Percentiles rank a stretch among this genome's conserved stretches.
phyloP scores from a whole-genome alignment of 2,113 vertebrate species.

The Pagrus major region DNA sequence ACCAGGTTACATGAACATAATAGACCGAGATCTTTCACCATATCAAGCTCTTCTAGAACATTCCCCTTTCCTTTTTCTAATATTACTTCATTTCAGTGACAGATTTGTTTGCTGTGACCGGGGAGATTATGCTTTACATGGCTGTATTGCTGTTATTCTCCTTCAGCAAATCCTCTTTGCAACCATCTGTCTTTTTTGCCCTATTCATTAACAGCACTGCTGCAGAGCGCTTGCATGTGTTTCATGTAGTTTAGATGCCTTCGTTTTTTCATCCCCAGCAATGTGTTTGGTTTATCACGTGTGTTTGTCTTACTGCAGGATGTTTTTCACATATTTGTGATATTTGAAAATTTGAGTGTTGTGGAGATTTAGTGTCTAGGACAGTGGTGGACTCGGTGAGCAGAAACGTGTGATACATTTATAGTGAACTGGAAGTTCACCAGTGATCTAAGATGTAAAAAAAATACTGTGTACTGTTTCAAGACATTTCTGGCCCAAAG shows the following conservation, averaged over 20 bases:
- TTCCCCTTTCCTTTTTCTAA: conserved; percentile 17
- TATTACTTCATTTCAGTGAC: conserved; percentile 34
- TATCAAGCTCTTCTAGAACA: conserved; percentile 13
- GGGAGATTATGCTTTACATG: conserved; percentile 49
- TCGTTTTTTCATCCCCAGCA: neutral
- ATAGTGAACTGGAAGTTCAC: too few relatives aligned
- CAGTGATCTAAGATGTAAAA: too few relatives aligned
- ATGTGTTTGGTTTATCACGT: conserved; percentile 15
- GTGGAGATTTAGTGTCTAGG: neutral
- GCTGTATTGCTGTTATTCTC: conserved; percentile 41
- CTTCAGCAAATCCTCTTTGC: conserved; percentile 62
- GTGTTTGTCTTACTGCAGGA: neutral
- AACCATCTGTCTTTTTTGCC: conserved; percentile 67
- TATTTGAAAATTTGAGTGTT: neutral
- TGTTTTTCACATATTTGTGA: neutral
- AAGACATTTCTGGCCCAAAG: conserved; percentile 1
- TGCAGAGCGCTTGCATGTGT: conserved; percentile 30
- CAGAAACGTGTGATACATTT: too few relatives aligned
- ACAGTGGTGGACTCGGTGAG: too few relatives aligned
- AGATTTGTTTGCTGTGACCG: conserved; percentile 35
- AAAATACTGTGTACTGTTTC: neutral
- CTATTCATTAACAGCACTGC: conserved; percentile 47
- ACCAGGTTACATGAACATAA: conserved; percentile 35
- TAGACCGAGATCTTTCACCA: conserved; percentile 28
- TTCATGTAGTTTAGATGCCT: conserved; percentile 15